Conservation (phyloP, 2,888 invertebrate genomes). For the Idaea straminata region DNA sequence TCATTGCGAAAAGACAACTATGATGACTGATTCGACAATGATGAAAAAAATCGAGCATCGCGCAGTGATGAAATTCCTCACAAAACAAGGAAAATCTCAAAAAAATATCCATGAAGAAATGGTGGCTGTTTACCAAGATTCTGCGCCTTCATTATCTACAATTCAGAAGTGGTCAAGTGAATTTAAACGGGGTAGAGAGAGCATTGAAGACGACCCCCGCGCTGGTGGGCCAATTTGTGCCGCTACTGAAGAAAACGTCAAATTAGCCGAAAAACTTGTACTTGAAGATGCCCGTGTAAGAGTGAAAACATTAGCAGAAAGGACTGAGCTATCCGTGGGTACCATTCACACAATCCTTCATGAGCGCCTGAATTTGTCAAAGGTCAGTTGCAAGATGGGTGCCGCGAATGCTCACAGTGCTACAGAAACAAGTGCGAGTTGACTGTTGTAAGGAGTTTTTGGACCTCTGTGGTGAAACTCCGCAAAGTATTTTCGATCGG, state of each 20-base stretch:
- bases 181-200: constrained; percentile 8
- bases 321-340: constrained; percentile 6
- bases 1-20: constrained; percentile 7
- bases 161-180: constrained; percentile 17
- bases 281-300: no score
- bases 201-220: constrained; percentile 7
- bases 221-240: constrained; percentile 7
- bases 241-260: constrained; percentile 9
- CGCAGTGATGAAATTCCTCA: constrained; percentile 23
- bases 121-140: constrained; percentile 14
- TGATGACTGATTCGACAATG: constrained; percentile 15
- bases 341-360: constrained; percentile 21
- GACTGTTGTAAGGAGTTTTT: background rate
- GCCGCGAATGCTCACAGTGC: constrained; percentile 33
- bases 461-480: constrained; percentile 1
- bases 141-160: constrained; percentile 4
- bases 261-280: constrained; percentile 4
- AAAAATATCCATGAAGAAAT: constrained; percentile 21
- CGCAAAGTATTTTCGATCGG: background rate
- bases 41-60: constrained; percentile 17
- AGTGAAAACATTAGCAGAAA: constrained; percentile 5
- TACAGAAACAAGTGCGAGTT: constrained; percentile 25
- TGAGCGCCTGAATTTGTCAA: constrained; percentile 29
- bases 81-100: constrained; percentile 21
- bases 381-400: constrained; percentile 36